These are phyloP conservation scores for Drosophila pallidifrons DNA, from an alignment of 1,140 invertebrate genomes.

Conservation along the genomic window DNA sequence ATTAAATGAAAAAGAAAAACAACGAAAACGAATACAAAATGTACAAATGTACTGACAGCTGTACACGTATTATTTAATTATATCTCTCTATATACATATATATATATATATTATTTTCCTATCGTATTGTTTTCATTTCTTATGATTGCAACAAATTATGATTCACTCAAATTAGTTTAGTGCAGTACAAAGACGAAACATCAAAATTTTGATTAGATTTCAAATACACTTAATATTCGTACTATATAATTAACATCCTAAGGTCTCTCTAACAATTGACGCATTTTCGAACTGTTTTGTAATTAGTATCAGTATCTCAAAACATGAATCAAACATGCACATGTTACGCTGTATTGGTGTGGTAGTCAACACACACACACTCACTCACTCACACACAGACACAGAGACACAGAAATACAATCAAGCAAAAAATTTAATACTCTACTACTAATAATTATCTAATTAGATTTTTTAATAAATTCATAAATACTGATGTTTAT, in stretches of 20 bases:
- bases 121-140: conserved; percentile 30
- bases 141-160: conserved; percentile 24
- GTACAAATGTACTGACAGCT: not conserved
- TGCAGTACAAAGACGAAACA: conserved; percentile 29
- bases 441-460: conserved; percentile 19
- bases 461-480: conserved; percentile 39
- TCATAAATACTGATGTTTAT: conserved; percentile 43
- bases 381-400: not conserved
- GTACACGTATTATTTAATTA: conserved; percentile 6
- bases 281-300: conserved; percentile 52
- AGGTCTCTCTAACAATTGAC: conserved; percentile 18
- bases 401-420: conserved; percentile 33
- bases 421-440: not conserved
- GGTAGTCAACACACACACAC: conserved; percentile 44
- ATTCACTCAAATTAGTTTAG: conserved; percentile 26
- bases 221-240: not conserved
- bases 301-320: conserved; percentile 38
- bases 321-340: conserved; percentile 39
- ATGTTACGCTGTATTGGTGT: conserved; percentile 64
- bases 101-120: conserved; percentile 7
- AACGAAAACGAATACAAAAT: not conserved
- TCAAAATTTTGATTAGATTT: conserved; percentile 31
- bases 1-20: too few relatives aligned
- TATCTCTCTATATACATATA: not conserved
- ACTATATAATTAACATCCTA: not conserved